Percentiles rank a stretch among this genome's conserved stretches.
Conservation (phyloP, 2,888 invertebrate genomes). For the Pecten maximus region DNA sequence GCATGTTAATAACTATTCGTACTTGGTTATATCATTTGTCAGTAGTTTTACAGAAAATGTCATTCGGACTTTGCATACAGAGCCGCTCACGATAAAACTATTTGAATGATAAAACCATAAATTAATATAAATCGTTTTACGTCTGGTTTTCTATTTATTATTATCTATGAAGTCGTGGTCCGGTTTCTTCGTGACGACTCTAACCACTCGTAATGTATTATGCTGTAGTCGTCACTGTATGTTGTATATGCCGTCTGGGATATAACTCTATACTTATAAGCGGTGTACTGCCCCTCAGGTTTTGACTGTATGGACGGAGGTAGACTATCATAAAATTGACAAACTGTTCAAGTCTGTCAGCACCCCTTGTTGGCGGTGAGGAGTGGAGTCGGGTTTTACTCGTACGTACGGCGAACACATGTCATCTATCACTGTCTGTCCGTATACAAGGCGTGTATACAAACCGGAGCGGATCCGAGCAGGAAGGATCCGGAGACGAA, state of each 20-base stretch:
- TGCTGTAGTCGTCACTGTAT: background rate
- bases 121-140: background rate
- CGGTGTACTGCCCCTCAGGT: background rate
- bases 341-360: constrained; percentile 18
- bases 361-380: constrained; percentile 14
- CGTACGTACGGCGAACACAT: background rate
- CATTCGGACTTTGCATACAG: background rate
- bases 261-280: background rate
- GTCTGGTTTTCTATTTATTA: background rate
- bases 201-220: background rate
- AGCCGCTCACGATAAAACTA: background rate
- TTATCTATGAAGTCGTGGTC: background rate
- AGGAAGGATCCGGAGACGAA: constrained; percentile 33
- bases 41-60: background rate
- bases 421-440: constrained; percentile 7
- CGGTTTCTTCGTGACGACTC: background rate
- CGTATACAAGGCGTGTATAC: constrained; percentile 28
- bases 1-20: background rate
- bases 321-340: constrained; percentile 15
- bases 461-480: constrained; percentile 25
- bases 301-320: background rate
- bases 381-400: constrained; percentile 25
- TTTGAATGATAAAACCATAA: background rate
- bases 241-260: background rate
- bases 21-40: background rate